Evolutionary conservation across 2,113 vertebrate genomes (phyloP).

Genomic region (Nothocercus nigrocapillus): DNA sequence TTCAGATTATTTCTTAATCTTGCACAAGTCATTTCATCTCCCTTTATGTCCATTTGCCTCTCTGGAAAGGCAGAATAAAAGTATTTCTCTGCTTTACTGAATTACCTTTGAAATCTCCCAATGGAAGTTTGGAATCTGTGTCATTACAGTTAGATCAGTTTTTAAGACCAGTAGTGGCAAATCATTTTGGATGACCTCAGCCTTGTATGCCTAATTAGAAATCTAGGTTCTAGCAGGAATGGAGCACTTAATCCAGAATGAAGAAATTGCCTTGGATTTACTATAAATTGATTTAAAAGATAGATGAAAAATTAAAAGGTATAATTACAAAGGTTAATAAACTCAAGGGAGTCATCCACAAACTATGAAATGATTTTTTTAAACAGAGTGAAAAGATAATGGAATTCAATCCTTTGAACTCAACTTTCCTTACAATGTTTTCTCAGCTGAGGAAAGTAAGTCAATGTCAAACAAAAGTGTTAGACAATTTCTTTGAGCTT

Average conservation of each 20-base stretch:
- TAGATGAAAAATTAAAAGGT: constrained; percentile 21
- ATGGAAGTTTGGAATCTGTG: neutral
- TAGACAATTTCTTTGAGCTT: constrained; percentile 21
- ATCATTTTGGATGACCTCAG: neutral
- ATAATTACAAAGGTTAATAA: constrained; percentile 34
- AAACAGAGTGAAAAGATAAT: constrained; percentile 15
- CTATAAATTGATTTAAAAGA: neutral
- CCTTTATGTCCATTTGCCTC: neutral
- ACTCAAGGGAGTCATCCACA: constrained; percentile 24
- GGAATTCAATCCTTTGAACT: constrained; percentile 20
- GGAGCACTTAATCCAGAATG: neutral
- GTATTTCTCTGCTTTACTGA: neutral
- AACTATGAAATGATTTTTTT: neutral
- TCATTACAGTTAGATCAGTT: neutral
- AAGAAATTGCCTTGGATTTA: neutral
- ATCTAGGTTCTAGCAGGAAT: neutral
- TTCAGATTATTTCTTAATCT: neutral
- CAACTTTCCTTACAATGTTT: constrained; percentile 22
- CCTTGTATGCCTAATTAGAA: neutral
- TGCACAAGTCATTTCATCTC: neutral
- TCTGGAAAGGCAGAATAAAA: neutral
- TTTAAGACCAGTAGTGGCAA: neutral
- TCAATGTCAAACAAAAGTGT: constrained; percentile 32
- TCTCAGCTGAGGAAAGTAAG: constrained; percentile 38
- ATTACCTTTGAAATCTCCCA: neutral